phyloP scores from a whole-genome alignment of 1,140 invertebrate species.

The Harpegnathos saltator region DNA sequence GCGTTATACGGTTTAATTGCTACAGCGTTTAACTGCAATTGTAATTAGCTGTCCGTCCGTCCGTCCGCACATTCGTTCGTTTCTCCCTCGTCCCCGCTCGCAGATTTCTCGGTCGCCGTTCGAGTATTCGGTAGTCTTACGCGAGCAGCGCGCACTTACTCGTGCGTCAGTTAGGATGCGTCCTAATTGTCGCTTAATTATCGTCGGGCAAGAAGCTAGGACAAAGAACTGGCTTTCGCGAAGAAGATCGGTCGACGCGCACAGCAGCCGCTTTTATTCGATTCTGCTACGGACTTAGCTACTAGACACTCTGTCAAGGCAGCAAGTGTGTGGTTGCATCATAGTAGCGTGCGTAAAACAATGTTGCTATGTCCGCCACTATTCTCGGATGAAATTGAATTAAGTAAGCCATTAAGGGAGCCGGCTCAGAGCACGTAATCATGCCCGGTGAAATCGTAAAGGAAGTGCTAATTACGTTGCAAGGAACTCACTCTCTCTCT shows the following conservation, averaged over 20 bases:
- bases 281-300: neutral
- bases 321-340: neutral
- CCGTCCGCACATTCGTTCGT: too few species aligned
- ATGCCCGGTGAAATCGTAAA: neutral
- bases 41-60: slow-evolving; percentile 27
- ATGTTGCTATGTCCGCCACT: neutral
- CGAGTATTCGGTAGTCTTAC: slow-evolving; percentile 28
- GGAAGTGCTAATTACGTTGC: slow-evolving; percentile 48
- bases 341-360: neutral
- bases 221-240: neutral
- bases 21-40: slow-evolving; percentile 64
- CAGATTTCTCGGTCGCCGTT: slow-evolving; percentile 57
- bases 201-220: neutral
- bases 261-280: neutral
- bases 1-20: slow-evolving; percentile 69
- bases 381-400: slow-evolving; percentile 11
- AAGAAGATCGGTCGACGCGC: neutral
- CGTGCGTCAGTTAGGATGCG: slow-evolving; percentile 20
- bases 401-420: neutral
- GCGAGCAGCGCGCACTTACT: too few species aligned
- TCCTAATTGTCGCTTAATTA: slow-evolving; percentile 4
- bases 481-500: neutral
- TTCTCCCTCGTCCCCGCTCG: neutral
- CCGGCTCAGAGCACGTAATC: neutral
- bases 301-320: too few species aligned